A percentile compares a stretch with the other conserved stretches of the same genome.
Evolutionary conservation across 2,888 invertebrate species (phyloP).

Genomic region (Hemaris fuciformis): DNA sequence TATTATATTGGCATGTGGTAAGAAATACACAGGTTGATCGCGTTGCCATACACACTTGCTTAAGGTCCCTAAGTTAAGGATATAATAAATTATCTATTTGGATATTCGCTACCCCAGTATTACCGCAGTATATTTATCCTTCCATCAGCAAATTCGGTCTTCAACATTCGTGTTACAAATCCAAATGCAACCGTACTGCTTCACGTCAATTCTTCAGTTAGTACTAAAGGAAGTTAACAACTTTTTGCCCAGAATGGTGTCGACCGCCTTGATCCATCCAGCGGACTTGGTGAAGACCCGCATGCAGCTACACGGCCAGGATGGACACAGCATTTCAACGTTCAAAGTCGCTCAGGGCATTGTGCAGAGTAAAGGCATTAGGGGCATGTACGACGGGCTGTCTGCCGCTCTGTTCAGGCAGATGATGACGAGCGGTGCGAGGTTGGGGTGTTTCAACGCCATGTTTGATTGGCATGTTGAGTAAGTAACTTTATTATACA

Average conservation of each 20-base stretch:
- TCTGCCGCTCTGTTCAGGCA: slow-evolving; percentile 94
- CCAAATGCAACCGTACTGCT: too few species aligned
- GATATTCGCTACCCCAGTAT: too few species aligned
- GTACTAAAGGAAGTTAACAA: too few species aligned
- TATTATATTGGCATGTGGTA: too few species aligned
- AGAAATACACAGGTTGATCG: too few species aligned
- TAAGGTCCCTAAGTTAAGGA: too few species aligned
- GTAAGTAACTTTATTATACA: slow-evolving; percentile 51
- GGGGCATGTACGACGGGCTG: slow-evolving; percentile 92
- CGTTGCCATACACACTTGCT: too few species aligned
- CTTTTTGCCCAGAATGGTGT: slow-evolving; percentile 31
- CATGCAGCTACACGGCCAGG: slow-evolving; percentile 70
- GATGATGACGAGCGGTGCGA: slow-evolving; percentile 96
- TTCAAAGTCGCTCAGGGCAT: slow-evolving; percentile 87
- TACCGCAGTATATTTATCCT: too few species aligned
- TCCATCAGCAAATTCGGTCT: too few species aligned
- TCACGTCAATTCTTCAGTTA: too few species aligned
- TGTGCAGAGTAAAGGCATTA: slow-evolving; percentile 88
- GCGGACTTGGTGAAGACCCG: slow-evolving; percentile 43
- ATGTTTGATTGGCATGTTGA: slow-evolving; percentile 86
- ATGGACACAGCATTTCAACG: slow-evolving; percentile 83
- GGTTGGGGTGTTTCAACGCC: slow-evolving; percentile 94
- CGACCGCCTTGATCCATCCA: slow-evolving; percentile 37
- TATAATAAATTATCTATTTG: too few species aligned
- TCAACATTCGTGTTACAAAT: too few species aligned